Percentiles rank a stretch among this genome's conserved stretches.
Conservation (phyloP, 2,797 vertebrate genomes). For the Pteropus rufus region DNA sequence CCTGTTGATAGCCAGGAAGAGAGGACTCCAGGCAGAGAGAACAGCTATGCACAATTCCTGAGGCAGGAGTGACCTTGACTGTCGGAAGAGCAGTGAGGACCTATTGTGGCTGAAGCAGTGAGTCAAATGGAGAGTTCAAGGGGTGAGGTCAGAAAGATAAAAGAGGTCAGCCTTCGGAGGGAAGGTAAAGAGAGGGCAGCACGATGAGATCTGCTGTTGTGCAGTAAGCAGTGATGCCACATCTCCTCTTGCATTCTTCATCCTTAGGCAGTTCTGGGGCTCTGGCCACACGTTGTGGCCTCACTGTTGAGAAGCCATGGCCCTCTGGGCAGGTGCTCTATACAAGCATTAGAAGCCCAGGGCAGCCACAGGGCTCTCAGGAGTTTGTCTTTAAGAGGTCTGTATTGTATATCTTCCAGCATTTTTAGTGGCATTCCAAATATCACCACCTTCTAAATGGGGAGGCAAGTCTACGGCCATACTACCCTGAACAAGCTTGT, state of each 20-base stretch:
- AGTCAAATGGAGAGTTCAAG: neutral
- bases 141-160: neutral
- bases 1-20: neutral
- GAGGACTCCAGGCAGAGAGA: neutral
- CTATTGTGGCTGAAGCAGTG: neutral
- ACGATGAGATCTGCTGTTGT: neutral
- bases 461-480: neutral
- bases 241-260: neutral
- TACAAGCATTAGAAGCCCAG: neutral
- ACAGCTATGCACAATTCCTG: neutral
- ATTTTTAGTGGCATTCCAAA: conserved; percentile 17
- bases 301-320: neutral
- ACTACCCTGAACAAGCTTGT: too few relatives aligned
- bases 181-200: neutral
- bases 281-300: neutral
- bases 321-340: neutral
- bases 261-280: neutral
- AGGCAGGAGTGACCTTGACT: neutral
- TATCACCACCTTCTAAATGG: neutral
- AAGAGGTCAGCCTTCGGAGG: neutral
- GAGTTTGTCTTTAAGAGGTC: neutral
- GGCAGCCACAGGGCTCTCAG: neutral
- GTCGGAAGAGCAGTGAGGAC: neutral
- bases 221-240: neutral
- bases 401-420: neutral